Evolutionary conservation across 2,888 invertebrate species (phyloP), one percentile per base, ranked within the genome.

Genomic region (Xestia sexstrigata): DNA sequence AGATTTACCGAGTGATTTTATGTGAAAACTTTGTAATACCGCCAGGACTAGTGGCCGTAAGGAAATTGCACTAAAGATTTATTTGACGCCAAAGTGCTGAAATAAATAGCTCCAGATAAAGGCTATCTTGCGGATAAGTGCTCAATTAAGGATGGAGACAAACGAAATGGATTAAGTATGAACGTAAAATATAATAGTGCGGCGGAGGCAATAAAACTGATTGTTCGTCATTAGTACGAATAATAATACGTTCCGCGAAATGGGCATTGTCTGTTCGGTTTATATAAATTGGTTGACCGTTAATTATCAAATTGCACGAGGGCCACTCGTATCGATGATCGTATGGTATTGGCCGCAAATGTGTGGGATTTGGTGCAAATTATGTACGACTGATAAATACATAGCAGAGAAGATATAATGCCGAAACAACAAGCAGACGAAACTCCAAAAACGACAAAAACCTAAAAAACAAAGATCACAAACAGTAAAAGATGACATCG

Each of bases 91-190:
- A 70, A 58, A 81, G 76, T 78, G 87, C 85, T 81, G 70, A 79
- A 86, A 88, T 88, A 78, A 81, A 83, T 88, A 78, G 73, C 78
- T 71, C 66, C 30, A 76, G 81, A 88, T 86, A 73, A 83, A 78
- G 63, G 39, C 68, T 78, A 74, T 69, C 80, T 74, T 76, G 67
- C 55, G 74, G 87, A 81, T 78, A 76, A 83, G 74, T 68, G 76
- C 76, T 83, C 83, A 86, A 76, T 86, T 86, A 86, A 76, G 76
- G 23, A 23, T 62, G 26, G 49, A 80, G 70, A 78, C 73, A 58
- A 60, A 66, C 75, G 8, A 73, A 75, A 86, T 74, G 80, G 76
- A 76, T 80, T 74, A 74, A 75, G 73, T 83, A 78, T 67, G 45
- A 75, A 85, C 66, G 62, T 85, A 71, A 87, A 81, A 67, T 81